Base-by-base conservation (phyloP, 2,888 invertebrate genomes). In the Cataglyphis rosenhaueri region DNA sequence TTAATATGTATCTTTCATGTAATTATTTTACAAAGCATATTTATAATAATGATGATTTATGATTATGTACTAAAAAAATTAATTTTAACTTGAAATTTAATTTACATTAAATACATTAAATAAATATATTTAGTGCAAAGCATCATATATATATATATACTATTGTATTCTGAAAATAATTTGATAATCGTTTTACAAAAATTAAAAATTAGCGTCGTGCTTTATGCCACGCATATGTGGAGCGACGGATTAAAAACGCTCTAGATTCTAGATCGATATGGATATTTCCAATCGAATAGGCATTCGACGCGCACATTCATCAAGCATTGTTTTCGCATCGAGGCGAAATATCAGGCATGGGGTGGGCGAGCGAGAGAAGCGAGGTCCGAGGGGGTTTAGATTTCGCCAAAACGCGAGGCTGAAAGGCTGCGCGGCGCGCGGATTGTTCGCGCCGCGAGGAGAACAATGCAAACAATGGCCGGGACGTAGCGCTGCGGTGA, bases 401-500 rank as follows among this genome's bases (percentile, higher is more conserved):
- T 92, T 92, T 92, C 86, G 92, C 89, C 86, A 59, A 86, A 88
- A 88, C 86, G 88, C 86, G 85, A 89, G 87, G 91, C 88, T 91
- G 92, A 91, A 92, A 92, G 89, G 89, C 90, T 85, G 91, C 85
- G 82, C 79, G 59, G 73, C 66, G 86, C 82, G 91, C 88, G 92
- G 91, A 92, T 92, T 92, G 93, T 92, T 92, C 92, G 91, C 88
- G 85, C 84, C 71, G 86, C 86, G 87, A 85, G 64, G 86, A 88
- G 92, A 92, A 93, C 93, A 93, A 93, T 93, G 93, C 92, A 91
- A 92, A 93, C 93, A 93, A 93, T 93, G 90, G 92, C 91, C 88
- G 91, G 90, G 86, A 87, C 85, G 89, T 85, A 88, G 90, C 91
- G 91, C 89, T 91, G 92, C 89, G 92, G 92, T 92, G 93, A 92